A percentile compares a stretch with the other conserved stretches of the same genome.
Conservation (phyloP, 2,113 vertebrate genomes). For the Clinocottus analis region DNA sequence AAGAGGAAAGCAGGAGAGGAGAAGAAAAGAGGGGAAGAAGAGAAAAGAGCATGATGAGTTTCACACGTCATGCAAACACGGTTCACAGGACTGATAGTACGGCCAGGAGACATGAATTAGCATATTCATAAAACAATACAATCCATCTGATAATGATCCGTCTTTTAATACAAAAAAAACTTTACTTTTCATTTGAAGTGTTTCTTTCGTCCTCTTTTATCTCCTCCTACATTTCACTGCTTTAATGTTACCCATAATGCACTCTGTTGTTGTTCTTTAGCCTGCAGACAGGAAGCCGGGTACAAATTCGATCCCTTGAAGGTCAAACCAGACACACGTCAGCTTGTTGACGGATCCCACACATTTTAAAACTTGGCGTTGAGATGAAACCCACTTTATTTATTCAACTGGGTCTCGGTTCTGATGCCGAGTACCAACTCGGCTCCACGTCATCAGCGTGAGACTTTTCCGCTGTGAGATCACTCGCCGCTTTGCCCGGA, state of each 20-base stretch:
- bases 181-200: not conserved
- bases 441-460: not conserved
- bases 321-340: no score
- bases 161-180: conserved; percentile 5
- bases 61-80: not conserved
- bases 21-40: conserved; percentile 8
- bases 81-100: not conserved
- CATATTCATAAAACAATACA: not conserved
- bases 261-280: not conserved
- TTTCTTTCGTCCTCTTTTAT: not conserved
- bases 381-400: not conserved
- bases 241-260: not conserved
- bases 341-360: not conserved
- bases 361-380: not conserved
- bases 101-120: not conserved
- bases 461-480: not conserved
- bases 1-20: conserved; percentile 35
- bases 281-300: not conserved
- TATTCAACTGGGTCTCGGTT: not conserved
- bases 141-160: conserved; percentile 1
- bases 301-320: not conserved
- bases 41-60: conserved; percentile 19
- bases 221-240: not conserved
- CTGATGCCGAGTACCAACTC: not conserved
- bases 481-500: not conserved